Percentiles rank a stretch among this genome's conserved stretches.
These are phyloP conservation scores for Anticlea derivata DNA, from an alignment of 2,888 invertebrate genomes.

Conservation along the genomic window DNA sequence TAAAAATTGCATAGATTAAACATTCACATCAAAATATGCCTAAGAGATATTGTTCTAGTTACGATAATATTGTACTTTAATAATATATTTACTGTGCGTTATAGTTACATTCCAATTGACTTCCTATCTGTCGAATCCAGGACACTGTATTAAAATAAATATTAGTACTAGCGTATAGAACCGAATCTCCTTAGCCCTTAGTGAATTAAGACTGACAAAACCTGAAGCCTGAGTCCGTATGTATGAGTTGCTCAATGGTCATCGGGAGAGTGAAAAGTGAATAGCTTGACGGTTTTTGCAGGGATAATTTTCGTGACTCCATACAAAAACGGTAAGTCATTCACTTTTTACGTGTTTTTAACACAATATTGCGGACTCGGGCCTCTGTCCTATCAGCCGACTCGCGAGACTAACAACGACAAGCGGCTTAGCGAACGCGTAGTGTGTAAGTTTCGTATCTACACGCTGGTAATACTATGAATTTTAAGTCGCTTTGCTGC, in stretches of 20 bases:
- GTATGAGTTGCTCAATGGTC: too few species aligned
- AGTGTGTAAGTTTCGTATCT: slow-evolving; percentile 3
- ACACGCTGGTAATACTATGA: slow-evolving; percentile 2
- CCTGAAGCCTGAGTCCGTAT: too few species aligned
- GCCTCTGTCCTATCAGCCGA: too few species aligned
- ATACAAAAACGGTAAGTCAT: too few species aligned
- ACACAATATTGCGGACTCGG: too few species aligned
- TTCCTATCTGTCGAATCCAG: slow-evolving; percentile 25
- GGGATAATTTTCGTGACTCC: too few species aligned
- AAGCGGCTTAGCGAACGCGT: too few species aligned
- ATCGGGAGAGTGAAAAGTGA: too few species aligned
- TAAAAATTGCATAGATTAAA: slow-evolving; percentile 1
- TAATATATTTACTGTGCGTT: background rate
- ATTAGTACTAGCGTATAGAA: slow-evolving; percentile 2
- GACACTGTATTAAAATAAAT: slow-evolving; percentile 2
- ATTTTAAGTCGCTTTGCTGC: slow-evolving; percentile 2
- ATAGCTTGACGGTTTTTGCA: too few species aligned
- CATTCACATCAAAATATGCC: slow-evolving; percentile 3
- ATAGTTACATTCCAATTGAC: slow-evolving; percentile 21
- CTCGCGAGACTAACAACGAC: too few species aligned
- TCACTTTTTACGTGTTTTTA: too few species aligned
- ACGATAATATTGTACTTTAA: slow-evolving; percentile 27
- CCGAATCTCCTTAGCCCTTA: background rate
- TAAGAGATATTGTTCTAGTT: slow-evolving; percentile 40
- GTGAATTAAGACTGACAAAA: background rate